Percentiles rank a stretch among this genome's conserved stretches.
phyloP scores from a whole-genome alignment of 1,140 invertebrate genomes.

The Samia ricini region DNA sequence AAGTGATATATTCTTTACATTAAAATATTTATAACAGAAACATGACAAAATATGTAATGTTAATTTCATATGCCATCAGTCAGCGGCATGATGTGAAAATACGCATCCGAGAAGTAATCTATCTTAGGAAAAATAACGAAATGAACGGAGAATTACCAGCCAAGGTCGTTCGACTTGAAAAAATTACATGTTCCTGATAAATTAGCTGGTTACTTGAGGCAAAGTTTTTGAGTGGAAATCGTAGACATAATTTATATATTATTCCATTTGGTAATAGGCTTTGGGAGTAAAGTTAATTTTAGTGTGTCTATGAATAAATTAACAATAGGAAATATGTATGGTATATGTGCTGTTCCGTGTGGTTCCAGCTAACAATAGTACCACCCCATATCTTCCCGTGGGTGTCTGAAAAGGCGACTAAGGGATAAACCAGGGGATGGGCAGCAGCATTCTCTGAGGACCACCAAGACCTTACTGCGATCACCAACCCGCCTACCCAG shows the following conservation, averaged over 20 bases:
- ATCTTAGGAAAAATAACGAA: background rate
- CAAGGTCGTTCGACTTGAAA: background rate
- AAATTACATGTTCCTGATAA: background rate
- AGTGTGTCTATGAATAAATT: too few relatives aligned
- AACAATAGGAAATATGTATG: too few relatives aligned
- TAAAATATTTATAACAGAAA: background rate
- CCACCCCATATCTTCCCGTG: too few relatives aligned
- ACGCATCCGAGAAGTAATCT: background rate
- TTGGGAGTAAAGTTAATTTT: background rate
- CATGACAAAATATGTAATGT: background rate
- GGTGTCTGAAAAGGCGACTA: too few relatives aligned
- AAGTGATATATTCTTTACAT: background rate
- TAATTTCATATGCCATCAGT: background rate
- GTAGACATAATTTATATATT: background rate
- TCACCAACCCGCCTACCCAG: too few relatives aligned
- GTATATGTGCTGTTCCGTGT: too few relatives aligned
- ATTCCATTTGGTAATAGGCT: background rate
- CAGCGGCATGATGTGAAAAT: background rate
- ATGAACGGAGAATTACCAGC: background rate
- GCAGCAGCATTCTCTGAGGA: too few relatives aligned
- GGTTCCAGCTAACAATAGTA: too few relatives aligned
- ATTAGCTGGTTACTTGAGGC: background rate
- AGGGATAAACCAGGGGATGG: too few relatives aligned
- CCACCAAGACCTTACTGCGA: too few relatives aligned
- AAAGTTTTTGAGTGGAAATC: background rate